Percentiles rank a stretch among this genome's conserved stretches.
phyloP scores from a whole-genome alignment of 2,797 vertebrate genomes.

The Etheostoma perlongum region DNA sequence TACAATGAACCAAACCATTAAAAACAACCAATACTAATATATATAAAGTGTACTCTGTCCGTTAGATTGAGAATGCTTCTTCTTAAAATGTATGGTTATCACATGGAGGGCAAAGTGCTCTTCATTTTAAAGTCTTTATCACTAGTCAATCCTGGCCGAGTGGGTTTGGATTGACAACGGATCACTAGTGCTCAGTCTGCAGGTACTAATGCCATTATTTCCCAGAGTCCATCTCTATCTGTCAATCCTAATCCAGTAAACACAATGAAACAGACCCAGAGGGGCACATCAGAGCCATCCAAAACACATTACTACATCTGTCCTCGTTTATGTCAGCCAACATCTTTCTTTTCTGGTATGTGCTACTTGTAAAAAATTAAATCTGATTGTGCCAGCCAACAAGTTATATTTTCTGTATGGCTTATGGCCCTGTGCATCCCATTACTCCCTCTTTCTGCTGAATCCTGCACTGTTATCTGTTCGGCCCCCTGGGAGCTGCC shows the following conservation, averaged over 20 bases:
- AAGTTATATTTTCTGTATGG: conserved; percentile 17
- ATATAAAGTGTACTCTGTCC: conserved; percentile 53
- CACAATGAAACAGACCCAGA: conserved; percentile 61
- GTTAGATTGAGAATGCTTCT: conserved; percentile 40
- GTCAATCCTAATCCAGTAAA: conserved; percentile 78
- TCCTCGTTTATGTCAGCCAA: neutral
- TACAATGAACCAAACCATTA: conserved; percentile 51
- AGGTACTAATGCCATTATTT: conserved; percentile 81
- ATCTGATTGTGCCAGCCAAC: neutral
- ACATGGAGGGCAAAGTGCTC: conserved; percentile 78
- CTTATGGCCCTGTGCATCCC: conserved; percentile 41
- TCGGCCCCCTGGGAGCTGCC: conserved; percentile 50
- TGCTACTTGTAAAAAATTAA: neutral
- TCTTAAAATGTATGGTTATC: conserved; percentile 68
- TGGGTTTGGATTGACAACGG: conserved; percentile 72
- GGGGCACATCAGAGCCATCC: conserved; percentile 37
- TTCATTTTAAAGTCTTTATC: conserved; percentile 83
- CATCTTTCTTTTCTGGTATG: conserved; percentile 3
- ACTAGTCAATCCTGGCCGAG: conserved; percentile 72
- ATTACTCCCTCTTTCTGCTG: conserved; percentile 37
- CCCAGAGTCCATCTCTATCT: conserved; percentile 68
- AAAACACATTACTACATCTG: conserved; percentile 34
- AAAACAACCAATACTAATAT: conserved; percentile 69
- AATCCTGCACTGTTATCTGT: conserved; percentile 41
- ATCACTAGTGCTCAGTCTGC: conserved; percentile 62